Conservation (phyloP, 2,113 vertebrate species). For the Coryphaenoides rupestris region DNA sequence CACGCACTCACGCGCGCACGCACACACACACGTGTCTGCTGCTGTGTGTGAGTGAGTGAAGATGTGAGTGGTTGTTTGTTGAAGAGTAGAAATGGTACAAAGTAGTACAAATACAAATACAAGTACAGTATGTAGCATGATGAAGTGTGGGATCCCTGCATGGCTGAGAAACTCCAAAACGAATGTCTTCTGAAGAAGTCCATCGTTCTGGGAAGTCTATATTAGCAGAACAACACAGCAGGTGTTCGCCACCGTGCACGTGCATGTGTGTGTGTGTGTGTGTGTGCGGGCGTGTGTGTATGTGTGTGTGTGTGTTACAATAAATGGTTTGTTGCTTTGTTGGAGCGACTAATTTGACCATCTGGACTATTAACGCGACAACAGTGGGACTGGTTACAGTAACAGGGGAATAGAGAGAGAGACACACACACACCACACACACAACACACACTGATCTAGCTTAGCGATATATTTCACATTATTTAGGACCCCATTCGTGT, state of each 20-base stretch:
- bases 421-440: conserved; percentile 22
- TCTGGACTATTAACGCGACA: conserved; percentile 63
- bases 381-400: conserved; percentile 65
- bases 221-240: conserved; percentile 60
- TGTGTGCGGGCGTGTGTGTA: conserved; percentile 17
- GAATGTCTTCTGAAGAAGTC: no score
- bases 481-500: no score
- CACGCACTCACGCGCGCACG: no score
- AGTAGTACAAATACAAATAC: no score
- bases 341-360: conserved; percentile 73
- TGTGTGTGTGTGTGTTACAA: conserved; percentile 39
- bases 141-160: no score
- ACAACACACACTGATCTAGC: conserved; percentile 3
- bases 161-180: no score
- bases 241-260: conserved; percentile 2
- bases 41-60: no score
- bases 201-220: conserved; percentile 15
- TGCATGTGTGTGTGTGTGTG: conserved; percentile 24
- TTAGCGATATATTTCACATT: no score
- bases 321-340: conserved; percentile 71
- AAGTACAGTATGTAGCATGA: no score
- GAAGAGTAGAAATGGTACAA: no score
- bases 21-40: no score
- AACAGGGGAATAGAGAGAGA: conserved; percentile 21
- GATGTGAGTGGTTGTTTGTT: no score